These are phyloP conservation scores for Indri indri DNA, from an alignment of 2,113 vertebrate species.

Conservation along the genomic window DNA sequence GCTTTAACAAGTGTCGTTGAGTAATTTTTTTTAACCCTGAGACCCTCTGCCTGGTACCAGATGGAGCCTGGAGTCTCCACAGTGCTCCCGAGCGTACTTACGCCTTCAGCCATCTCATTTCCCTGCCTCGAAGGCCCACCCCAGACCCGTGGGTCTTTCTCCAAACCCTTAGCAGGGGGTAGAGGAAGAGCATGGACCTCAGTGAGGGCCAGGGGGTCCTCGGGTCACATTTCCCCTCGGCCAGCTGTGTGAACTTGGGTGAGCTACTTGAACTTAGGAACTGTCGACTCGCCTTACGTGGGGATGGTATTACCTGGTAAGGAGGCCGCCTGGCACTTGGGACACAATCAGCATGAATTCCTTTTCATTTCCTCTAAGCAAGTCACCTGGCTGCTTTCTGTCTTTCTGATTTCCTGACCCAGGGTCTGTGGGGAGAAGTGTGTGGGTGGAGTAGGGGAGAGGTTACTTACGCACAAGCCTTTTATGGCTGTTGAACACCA, in stretches of 20 bases:
- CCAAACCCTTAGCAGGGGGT: not conserved
- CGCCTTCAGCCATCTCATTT: not conserved
- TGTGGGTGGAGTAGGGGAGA: not conserved
- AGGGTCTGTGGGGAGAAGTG: not conserved
- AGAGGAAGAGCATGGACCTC: not conserved
- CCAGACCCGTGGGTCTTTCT: not conserved
- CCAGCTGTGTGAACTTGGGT: not conserved
- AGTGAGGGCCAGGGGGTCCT: not conserved
- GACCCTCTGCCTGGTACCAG: not conserved
- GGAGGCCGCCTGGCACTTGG: not conserved
- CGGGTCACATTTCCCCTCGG: not conserved
- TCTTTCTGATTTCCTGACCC: conserved; percentile 42
- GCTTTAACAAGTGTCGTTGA: not conserved
- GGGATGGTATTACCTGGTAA: not conserved
- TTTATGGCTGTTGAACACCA: not conserved
- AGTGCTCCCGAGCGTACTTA: no score
- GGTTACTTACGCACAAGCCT: not conserved
- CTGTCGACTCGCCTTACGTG: not conserved
- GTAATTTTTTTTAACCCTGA: not conserved
- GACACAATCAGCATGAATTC: not conserved
- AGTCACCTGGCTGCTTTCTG: not conserved
- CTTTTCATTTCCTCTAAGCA: conserved; percentile 23
- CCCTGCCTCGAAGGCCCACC: not conserved
- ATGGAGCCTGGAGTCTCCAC: not conserved
- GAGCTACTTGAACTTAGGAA: not conserved